Evolutionary conservation across 2,888 invertebrate species (phyloP).

Genomic region (Drosophila borborema): DNA sequence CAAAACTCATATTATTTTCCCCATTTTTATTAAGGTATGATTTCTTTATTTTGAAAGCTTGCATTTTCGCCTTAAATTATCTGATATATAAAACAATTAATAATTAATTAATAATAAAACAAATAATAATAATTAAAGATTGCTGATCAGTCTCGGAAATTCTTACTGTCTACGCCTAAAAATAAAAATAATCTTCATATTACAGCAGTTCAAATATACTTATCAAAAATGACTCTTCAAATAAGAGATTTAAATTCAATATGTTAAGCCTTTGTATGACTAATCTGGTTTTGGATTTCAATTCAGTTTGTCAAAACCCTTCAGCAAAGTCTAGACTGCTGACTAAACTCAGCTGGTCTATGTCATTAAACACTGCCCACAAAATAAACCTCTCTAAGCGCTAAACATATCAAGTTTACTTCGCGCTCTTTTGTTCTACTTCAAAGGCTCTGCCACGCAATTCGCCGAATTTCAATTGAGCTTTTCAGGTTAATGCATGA

Average conservation of each 20-base stretch:
- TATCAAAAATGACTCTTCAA: not conserved
- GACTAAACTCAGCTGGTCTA: not conserved
- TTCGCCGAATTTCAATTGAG: not conserved
- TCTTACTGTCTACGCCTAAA: too few species aligned
- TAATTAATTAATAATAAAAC: too few species aligned
- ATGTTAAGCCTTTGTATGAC: not conserved
- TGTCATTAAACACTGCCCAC: not conserved
- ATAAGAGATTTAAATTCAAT: not conserved
- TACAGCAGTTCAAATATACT: too few species aligned
- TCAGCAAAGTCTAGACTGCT: not conserved
- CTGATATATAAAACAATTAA: too few species aligned
- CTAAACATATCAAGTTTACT: not conserved
- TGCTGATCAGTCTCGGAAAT: too few species aligned
- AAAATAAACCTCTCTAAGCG: not conserved
- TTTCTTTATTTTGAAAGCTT: too few species aligned
- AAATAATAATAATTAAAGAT: too few species aligned
- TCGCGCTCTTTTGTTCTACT: not conserved
- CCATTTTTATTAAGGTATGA: too few species aligned
- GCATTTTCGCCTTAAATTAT: too few species aligned
- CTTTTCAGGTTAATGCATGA: not conserved
- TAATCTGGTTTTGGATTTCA: not conserved
- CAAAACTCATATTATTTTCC: too few species aligned
- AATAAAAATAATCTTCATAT: too few species aligned
- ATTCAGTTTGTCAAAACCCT: not conserved
- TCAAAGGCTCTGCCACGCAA: not conserved